Evolutionary conservation across 2,888 invertebrate species (phyloP), one percentile per base, ranked within the genome.

Genomic region (Spilosoma lubricipeda): DNA sequence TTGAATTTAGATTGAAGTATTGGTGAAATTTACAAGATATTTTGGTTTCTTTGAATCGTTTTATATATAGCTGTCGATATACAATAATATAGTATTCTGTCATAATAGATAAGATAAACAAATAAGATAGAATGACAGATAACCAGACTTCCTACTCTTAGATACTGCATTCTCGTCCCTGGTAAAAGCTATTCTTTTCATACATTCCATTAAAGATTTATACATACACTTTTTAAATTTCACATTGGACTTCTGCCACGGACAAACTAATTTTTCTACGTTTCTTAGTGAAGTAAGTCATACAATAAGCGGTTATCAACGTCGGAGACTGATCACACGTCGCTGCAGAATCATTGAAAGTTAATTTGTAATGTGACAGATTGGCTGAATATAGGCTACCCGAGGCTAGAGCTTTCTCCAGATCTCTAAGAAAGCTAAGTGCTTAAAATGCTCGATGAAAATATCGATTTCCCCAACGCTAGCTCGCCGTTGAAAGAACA

Each of bases 281-380:
- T 77, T 83, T 84, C 79, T 78, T 80, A 76, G 76, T 72, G 67
- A 65, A 72, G 73, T 68, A 66, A 71, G 72, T 77, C 77, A 68
- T 70, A 70, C 77, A 78, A 85, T 79, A 79, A 84, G 80, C 64
- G 73, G 85, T 80, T 83, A 82, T 85, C 82, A 81, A 82, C 78
- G 80, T 80, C 77, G 74, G 75, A 77, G 79, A 77, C 75, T 83
- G 80, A 82, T 80, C 86, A 83, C 77, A 80, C 72, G 74, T 83
- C 79, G 76, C 76, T 74, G 76, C 78, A 88, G 87, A 88, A 88
- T 88, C 89, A 82, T 89, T 79, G 91, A 90, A 88, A 91, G 91
- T 88, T 90, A 91, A 90, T 90, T 88, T 85, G 80, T 85, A 82
- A 82, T 82, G 82, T 84, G 86, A 82, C 87, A 83, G 85, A 87